phyloP scores from a whole-genome alignment of 2,888 invertebrate genomes.

The Platycheirus rosarum region DNA sequence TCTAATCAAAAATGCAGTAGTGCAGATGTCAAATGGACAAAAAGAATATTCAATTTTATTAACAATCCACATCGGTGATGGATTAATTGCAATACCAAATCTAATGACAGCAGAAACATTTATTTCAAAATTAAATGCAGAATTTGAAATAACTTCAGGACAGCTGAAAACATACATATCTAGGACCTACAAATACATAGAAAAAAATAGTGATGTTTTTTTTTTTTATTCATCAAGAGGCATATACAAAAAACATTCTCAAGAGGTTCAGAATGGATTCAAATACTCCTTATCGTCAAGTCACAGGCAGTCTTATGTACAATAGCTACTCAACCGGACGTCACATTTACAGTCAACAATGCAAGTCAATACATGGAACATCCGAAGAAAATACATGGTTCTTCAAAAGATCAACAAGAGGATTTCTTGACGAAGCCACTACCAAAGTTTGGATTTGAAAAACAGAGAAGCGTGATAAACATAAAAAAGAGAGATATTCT shows the following conservation, averaged over 20 bases:
- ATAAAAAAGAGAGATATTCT: background rate
- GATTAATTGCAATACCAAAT: no score
- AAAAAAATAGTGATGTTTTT: background rate
- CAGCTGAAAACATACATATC: no score
- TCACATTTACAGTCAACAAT: background rate
- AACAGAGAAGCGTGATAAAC: background rate
- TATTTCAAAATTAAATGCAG: background rate
- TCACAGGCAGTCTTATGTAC: background rate
- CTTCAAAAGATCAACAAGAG: background rate
- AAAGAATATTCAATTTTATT: background rate
- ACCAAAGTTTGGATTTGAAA: background rate
- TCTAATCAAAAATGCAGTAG: constrained; percentile 68
- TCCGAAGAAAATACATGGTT: background rate
- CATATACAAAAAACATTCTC: background rate
- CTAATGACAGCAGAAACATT: background rate
- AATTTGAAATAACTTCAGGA: background rate
- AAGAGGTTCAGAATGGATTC: background rate
- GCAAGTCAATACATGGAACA: constrained; percentile 2
- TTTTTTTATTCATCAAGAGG: background rate
- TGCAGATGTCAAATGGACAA: constrained; percentile 1
- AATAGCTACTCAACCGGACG: no score
- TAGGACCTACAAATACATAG: background rate
- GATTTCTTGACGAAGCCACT: background rate
- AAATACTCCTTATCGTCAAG: constrained; percentile 2
- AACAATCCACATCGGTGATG: background rate